A percentile compares a stretch with the other conserved stretches of the same genome.
Evolutionary conservation across 2,888 invertebrate species (phyloP).

Genomic region (Nymphalis c-album): DNA sequence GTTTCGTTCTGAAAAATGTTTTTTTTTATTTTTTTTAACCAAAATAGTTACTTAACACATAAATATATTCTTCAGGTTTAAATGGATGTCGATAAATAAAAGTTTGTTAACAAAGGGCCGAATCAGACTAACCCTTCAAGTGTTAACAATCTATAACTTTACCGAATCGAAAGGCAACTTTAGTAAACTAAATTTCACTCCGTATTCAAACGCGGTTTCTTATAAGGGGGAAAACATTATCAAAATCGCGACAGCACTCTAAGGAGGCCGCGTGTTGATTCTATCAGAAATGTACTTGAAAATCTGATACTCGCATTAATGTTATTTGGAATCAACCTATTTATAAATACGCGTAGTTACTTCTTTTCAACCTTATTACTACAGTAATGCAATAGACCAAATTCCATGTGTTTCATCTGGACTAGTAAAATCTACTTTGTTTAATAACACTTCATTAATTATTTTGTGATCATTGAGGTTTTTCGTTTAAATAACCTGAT

Average conservation of each 20-base stretch:
- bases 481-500: too few species aligned
- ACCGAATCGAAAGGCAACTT: conserved; percentile 63
- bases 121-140: conserved; percentile 59
- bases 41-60: too few species aligned
- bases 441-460: too few species aligned
- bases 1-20: too few species aligned
- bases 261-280: conserved; percentile 70
- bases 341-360: background rate
- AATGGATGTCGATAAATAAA: conserved; percentile 36
- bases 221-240: conserved; percentile 70
- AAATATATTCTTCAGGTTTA: conserved; percentile 21
- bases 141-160: conserved; percentile 76
- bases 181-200: conserved; percentile 74
- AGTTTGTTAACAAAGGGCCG: conserved; percentile 34
- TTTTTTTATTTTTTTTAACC: too few species aligned
- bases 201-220: conserved; percentile 66
- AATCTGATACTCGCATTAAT: conserved; percentile 45
- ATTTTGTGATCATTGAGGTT: too few species aligned
- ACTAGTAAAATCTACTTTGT: too few species aligned
- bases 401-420: too few species aligned
- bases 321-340: conserved; percentile 33
- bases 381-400: too few species aligned
- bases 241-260: conserved; percentile 69
- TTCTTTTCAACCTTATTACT: background rate
- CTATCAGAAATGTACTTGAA: conserved; percentile 75